phyloP scores from a whole-genome alignment of 2,113 vertebrate species.

The Solenodon paradoxus region DNA sequence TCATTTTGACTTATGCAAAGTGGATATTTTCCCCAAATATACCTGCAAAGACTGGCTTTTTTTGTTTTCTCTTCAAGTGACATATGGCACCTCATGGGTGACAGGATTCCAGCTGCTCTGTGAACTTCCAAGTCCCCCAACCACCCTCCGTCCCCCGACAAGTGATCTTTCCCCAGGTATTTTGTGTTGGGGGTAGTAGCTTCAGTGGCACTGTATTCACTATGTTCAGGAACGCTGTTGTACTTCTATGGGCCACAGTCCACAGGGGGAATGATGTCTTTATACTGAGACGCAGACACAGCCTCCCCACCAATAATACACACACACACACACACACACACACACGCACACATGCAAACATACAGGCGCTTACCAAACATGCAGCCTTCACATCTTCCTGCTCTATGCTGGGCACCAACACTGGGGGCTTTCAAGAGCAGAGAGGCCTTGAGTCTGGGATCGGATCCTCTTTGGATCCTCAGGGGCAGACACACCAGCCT shows the following conservation, averaged over 20 bases:
- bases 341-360: not conserved
- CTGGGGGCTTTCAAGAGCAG: no score
- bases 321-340: not conserved
- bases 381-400: no score
- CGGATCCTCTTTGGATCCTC: no score
- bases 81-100: no score
- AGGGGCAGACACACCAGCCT: no score
- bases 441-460: no score
- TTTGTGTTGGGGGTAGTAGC: no score
- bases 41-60: not conserved
- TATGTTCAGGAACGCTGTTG: not conserved
- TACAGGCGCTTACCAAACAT: no score
- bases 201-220: not conserved
- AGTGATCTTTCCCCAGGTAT: not conserved
- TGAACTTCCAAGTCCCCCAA: no score
- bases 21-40: conserved; percentile 38
- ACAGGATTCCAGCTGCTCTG: no score
- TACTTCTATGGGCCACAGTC: not conserved
- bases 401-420: no score
- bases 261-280: not conserved
- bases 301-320: no score
- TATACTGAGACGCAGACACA: not conserved
- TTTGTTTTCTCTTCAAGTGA: conserved; percentile 14
- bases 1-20: conserved; percentile 63
- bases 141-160: rapidly evolving